A percentile compares a stretch with the other conserved stretches of the same genome.
Evolutionary conservation across 2,888 invertebrate species (phyloP).

Genomic region (Idaea straminata): DNA sequence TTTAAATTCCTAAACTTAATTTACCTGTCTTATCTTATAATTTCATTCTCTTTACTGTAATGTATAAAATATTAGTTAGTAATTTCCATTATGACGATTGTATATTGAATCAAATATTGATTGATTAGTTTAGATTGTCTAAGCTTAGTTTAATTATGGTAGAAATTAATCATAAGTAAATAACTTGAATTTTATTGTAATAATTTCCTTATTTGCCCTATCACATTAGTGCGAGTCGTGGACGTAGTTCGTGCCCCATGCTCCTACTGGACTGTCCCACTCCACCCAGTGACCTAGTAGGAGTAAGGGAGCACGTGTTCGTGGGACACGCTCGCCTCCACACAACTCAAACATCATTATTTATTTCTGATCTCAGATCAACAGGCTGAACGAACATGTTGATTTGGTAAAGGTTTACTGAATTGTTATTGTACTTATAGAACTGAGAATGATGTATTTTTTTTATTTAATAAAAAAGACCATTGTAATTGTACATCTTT

Average conservation of each 20-base stretch:
- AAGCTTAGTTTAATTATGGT: constrained; percentile 56
- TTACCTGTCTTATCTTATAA: constrained; percentile 51
- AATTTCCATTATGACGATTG: constrained; percentile 67
- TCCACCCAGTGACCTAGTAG: background rate
- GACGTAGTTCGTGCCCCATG: background rate
- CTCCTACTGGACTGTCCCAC: background rate
- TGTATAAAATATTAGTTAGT: constrained; percentile 57
- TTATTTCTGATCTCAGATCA: constrained; percentile 74
- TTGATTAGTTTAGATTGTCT: constrained; percentile 49
- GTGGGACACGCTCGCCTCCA: constrained; percentile 7
- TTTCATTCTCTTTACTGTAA: constrained; percentile 48
- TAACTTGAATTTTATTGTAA: constrained; percentile 40
- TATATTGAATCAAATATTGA: constrained; percentile 62
- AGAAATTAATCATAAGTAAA: constrained; percentile 60
- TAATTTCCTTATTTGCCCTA: constrained; percentile 25
- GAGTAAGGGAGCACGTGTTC: background rate
- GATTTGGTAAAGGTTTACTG: constrained; percentile 75
- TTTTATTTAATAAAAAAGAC: constrained; percentile 76
- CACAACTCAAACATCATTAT: constrained; percentile 44
- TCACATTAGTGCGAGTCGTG: constrained; percentile 19
- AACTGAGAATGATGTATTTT: constrained; percentile 76
- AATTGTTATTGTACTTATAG: constrained; percentile 78
- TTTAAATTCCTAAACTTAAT: constrained; percentile 35
- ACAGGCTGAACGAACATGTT: constrained; percentile 64
- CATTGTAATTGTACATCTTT: constrained; percentile 53